Percentiles rank a stretch among this genome's conserved stretches.
Evolutionary conservation across 1,140 invertebrate species (phyloP).

Genomic region (Drosophila santomea): DNA sequence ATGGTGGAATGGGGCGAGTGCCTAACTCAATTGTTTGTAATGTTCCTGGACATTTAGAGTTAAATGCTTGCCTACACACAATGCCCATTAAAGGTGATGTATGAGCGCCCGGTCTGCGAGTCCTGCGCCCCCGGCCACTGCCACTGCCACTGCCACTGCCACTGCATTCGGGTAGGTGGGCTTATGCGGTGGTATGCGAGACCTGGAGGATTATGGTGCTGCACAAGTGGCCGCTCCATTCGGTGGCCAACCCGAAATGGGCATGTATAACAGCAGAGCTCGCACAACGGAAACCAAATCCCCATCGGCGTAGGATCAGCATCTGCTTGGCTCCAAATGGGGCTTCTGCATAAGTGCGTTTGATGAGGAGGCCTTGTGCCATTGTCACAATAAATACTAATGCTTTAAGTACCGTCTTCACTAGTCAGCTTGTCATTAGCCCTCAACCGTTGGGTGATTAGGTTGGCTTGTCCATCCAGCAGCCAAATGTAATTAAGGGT

Average conservation of each 20-base stretch:
- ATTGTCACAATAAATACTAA: too few species aligned
- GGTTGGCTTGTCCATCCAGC: too few species aligned
- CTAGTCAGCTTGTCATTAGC: too few species aligned
- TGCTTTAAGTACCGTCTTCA: too few species aligned
- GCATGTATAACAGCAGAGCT: constrained; percentile 9
- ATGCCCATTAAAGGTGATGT: constrained; percentile 79
- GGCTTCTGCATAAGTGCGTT: too few species aligned
- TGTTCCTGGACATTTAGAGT: constrained; percentile 66
- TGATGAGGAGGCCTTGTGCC: too few species aligned
- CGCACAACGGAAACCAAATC: constrained; percentile 4
- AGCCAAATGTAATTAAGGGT: too few species aligned
- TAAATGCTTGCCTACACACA: constrained; percentile 78
- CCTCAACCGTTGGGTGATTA: too few species aligned
- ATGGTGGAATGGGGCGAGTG: constrained; percentile 26
- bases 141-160: too few species aligned
- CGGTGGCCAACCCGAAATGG: not conserved
- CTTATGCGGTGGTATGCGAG: not conserved
- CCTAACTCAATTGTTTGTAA: constrained; percentile 80
- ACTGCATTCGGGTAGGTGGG: not conserved
- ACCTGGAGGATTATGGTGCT: constrained; percentile 17
- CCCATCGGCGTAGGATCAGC: not conserved
- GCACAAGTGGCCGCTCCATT: not conserved
- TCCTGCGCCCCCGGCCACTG: not conserved
- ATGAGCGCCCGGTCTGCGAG: constrained; percentile 46
- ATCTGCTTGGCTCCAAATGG: not conserved